Evolutionary conservation across 2,797 vertebrate genomes (phyloP).

Genomic region (Darevskia mixta): DNA sequence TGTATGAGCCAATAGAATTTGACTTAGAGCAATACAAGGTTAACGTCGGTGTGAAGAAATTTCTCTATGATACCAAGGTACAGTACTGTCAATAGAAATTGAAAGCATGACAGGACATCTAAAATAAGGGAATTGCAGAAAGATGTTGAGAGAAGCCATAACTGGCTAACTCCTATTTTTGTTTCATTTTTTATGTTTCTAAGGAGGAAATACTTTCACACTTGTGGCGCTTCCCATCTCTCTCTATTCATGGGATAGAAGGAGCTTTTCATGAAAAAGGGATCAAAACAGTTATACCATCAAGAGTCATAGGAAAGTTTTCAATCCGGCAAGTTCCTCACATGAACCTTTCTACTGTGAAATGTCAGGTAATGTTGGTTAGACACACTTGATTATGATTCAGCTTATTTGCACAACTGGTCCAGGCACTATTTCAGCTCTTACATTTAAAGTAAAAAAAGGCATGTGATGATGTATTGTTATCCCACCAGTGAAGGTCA

Average conservation of each 20-base stretch:
- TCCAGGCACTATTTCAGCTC: neutral
- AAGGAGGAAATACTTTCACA: slow-evolving; percentile 91
- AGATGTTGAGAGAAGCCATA: neutral
- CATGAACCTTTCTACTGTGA: slow-evolving; percentile 85
- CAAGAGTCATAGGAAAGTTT: slow-evolving; percentile 91
- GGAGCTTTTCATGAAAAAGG: slow-evolving; percentile 89
- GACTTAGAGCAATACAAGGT: slow-evolving; percentile 83
- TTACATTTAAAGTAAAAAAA: neutral
- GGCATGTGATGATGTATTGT: neutral
- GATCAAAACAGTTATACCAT: slow-evolving; percentile 92
- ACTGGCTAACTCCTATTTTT: slow-evolving; percentile 4
- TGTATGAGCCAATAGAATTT: slow-evolving; percentile 86
- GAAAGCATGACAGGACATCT: too few species aligned
- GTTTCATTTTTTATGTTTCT: neutral
- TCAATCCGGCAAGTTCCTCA: slow-evolving; percentile 92
- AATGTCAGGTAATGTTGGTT: slow-evolving; percentile 84
- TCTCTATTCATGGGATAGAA: slow-evolving; percentile 92
- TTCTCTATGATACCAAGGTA: slow-evolving; percentile 91
- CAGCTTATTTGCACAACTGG: neutral
- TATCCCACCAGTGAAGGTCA: too few species aligned
- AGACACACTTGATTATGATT: neutral
- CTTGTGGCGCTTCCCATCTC: slow-evolving; percentile 89
- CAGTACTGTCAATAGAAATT: neutral
- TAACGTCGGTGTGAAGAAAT: slow-evolving; percentile 80
- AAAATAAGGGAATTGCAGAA: too few species aligned